phyloP scores from a whole-genome alignment of 2,888 invertebrate species.

The Seira musarum region DNA sequence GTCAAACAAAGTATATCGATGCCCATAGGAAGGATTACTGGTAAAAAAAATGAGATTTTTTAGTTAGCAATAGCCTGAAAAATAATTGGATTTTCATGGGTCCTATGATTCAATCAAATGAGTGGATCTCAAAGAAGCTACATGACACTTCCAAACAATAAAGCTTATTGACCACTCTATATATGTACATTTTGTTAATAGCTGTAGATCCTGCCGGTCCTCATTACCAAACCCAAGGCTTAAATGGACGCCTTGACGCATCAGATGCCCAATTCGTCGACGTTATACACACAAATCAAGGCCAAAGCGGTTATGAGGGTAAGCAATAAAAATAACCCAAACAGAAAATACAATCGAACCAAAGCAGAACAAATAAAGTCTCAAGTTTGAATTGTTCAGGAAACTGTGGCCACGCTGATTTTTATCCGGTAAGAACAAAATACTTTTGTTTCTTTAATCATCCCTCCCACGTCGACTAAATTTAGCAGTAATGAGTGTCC shows the following conservation, averaged over 20 bases:
- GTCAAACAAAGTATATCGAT: constrained; percentile 39
- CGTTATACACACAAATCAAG: constrained; percentile 61
- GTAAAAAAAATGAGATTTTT: constrained; percentile 32
- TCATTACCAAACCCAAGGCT: constrained; percentile 43
- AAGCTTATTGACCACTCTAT: too few relatives aligned
- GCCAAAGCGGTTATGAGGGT: constrained; percentile 61
- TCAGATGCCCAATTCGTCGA: constrained; percentile 52
- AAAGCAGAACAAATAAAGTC: too few relatives aligned
- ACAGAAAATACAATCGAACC: too few relatives aligned
- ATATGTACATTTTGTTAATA: not conserved
- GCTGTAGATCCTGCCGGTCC: constrained; percentile 58
- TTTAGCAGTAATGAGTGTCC: not conserved
- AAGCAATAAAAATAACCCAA: too few relatives aligned
- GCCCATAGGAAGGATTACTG: constrained; percentile 55
- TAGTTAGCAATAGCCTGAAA: not conserved
- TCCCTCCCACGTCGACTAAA: not conserved
- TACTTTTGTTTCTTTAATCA: not conserved
- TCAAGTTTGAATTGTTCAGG: too few relatives aligned
- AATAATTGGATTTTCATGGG: constrained; percentile 12
- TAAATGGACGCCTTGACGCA: constrained; percentile 49
- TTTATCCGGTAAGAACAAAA: constrained; percentile 46
- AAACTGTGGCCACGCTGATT: constrained; percentile 57
- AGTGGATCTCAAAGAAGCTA: too few relatives aligned
- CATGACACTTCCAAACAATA: too few relatives aligned
- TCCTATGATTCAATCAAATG: not conserved